Percentiles rank a stretch among this genome's conserved stretches.
phyloP scores from a whole-genome alignment of 2,113 vertebrate genomes.

The Nettapus auritus region DNA sequence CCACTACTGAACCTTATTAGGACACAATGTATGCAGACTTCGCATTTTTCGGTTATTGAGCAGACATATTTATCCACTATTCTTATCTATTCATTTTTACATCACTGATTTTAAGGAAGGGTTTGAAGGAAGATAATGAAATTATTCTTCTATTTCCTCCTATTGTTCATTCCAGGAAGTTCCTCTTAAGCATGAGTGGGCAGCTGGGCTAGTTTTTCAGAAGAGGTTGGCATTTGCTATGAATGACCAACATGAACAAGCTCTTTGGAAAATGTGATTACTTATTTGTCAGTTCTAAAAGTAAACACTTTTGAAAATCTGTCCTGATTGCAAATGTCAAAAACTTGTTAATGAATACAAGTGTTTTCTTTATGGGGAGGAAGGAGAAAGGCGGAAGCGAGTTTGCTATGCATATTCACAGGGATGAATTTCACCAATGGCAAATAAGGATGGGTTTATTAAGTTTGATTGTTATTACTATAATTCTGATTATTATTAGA shows the following conservation, averaged over 20 bases:
- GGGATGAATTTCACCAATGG: conserved; percentile 1
- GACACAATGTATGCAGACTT: background rate
- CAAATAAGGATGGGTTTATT: background rate
- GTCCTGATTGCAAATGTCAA: conserved; percentile 27
- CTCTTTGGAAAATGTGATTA: background rate
- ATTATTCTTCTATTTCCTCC: conserved; percentile 4
- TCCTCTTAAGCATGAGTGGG: background rate
- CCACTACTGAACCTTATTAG: background rate
- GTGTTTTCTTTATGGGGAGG: background rate
- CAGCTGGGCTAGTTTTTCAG: background rate
- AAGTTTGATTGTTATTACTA: conserved; percentile 15
- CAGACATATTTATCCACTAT: background rate
- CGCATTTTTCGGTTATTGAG: background rate
- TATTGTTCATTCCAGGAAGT: background rate
- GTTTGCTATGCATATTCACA: background rate
- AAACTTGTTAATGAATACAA: conserved; percentile 4
- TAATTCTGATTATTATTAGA: conserved; percentile 51
- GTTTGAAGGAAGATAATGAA: background rate
- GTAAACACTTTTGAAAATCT: conserved; percentile 33
- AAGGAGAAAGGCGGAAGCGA: background rate
- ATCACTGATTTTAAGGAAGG: background rate
- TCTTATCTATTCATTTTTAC: background rate
- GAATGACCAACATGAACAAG: conserved; percentile 21
- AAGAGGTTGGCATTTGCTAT: background rate
- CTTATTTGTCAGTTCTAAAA: conserved; percentile 29